Conservation (phyloP, 2,113 vertebrate genomes). For the Leuciscus idus region DNA sequence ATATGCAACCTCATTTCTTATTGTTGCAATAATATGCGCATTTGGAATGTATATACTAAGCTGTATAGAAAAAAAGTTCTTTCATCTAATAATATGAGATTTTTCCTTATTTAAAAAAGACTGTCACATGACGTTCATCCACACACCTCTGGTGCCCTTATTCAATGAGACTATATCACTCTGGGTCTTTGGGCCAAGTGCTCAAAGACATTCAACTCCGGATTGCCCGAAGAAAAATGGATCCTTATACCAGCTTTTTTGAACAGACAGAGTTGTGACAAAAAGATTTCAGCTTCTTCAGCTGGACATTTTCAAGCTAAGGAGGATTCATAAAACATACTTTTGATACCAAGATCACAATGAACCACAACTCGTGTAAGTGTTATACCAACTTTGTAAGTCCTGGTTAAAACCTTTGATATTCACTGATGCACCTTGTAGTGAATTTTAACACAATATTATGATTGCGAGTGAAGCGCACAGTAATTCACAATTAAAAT, state of each 20-base stretch:
- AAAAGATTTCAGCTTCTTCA: slow-evolving; percentile 15
- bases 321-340: not conserved
- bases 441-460: not conserved
- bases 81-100: slow-evolving; percentile 1
- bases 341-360: not conserved
- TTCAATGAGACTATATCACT: not conserved
- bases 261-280: slow-evolving; percentile 2
- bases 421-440: slow-evolving; percentile 1
- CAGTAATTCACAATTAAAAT: not conserved
- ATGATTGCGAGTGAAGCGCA: not conserved
- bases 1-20: slow-evolving; percentile 78
- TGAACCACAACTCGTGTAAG: not conserved
- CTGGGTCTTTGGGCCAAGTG: not conserved
- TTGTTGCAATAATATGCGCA: slow-evolving; percentile 79
- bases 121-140: not conserved
- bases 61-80: slow-evolving; percentile 19
- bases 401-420: slow-evolving; percentile 1
- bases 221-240: not conserved
- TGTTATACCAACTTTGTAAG: slow-evolving; percentile 23
- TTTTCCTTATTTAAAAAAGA: not conserved
- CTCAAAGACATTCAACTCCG: slow-evolving; percentile 3
- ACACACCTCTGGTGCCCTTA: slow-evolving; percentile 21
- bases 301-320: slow-evolving; percentile 33
- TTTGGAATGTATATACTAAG: slow-evolving; percentile 62
- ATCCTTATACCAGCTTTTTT: slow-evolving; percentile 34